These are phyloP conservation scores for Eupelmus urozonus DNA, from an alignment of 2,888 invertebrate genomes.

Conservation along the genomic window DNA sequence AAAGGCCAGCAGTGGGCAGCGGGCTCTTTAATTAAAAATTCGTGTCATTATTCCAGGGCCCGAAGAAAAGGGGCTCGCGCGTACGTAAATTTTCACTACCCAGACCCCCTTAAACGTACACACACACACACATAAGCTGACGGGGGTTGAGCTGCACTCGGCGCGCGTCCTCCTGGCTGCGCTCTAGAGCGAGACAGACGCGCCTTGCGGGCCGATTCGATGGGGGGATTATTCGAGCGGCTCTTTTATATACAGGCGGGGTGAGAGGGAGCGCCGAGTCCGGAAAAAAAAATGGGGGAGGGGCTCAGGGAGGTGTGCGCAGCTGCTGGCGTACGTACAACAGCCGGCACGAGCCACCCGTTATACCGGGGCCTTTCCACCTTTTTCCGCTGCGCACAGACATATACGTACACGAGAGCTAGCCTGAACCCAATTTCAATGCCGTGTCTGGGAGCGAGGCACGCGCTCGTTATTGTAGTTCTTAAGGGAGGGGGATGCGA, in stretches of 20 bases:
- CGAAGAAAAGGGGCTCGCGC: background rate
- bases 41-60: conserved; percentile 13
- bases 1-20: background rate
- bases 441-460: background rate
- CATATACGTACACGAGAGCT: background rate
- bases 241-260: conserved; percentile 38
- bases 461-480: too few relatives aligned
- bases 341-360: conserved; percentile 72
- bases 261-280: conserved; percentile 11
- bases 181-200: conserved; percentile 24
- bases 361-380: conserved; percentile 49
- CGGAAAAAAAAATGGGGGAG: conserved; percentile 49
- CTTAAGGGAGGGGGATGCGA: too few relatives aligned
- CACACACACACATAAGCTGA: background rate
- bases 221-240: conserved; percentile 45
- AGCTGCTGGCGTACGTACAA: conserved; percentile 62
- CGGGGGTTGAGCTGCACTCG: background rate
- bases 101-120: background rate
- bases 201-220: conserved; percentile 31
- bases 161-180: too few relatives aligned
- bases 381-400: background rate
- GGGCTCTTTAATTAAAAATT: conserved; percentile 37
- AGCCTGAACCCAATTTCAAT: background rate
- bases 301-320: conserved; percentile 54
- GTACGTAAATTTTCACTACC: too few relatives aligned